Conservation (phyloP, 2,888 invertebrate species). For the Lochmaea crataegi region DNA sequence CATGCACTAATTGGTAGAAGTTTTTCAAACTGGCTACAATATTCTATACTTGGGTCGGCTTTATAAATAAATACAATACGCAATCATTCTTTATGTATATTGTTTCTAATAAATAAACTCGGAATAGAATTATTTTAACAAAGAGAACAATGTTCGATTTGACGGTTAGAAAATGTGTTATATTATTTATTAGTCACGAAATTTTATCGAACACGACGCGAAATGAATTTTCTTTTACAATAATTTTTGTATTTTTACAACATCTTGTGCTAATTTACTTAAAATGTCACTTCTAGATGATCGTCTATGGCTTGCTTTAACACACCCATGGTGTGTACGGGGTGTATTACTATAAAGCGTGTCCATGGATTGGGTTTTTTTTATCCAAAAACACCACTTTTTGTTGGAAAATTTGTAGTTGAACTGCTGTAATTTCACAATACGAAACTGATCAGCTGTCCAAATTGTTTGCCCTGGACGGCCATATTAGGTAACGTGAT, state of each 20-base stretch:
- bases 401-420: no score
- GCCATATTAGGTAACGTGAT: no score
- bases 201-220: not conserved
- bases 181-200: not conserved
- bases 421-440: no score
- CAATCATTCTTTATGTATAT: constrained; percentile 21
- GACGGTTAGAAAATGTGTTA: not conserved
- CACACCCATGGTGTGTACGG: no score
- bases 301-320: no score
- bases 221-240: not conserved
- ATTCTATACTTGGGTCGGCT: constrained; percentile 18
- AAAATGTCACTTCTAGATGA: no score
- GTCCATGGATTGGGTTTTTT: no score
- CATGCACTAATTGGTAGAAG: constrained; percentile 37
- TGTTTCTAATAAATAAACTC: constrained; percentile 16
- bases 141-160: constrained; percentile 9
- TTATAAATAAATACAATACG: constrained; percentile 30
- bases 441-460: no score
- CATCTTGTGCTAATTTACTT: not conserved
- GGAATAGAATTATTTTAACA: not conserved
- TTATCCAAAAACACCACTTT: no score
- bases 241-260: not conserved
- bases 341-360: no score
- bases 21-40: constrained; percentile 16
- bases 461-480: no score